Evolutionary conservation across 2,888 invertebrate genomes (phyloP).

Genomic region (Tiliacea citrago): DNA sequence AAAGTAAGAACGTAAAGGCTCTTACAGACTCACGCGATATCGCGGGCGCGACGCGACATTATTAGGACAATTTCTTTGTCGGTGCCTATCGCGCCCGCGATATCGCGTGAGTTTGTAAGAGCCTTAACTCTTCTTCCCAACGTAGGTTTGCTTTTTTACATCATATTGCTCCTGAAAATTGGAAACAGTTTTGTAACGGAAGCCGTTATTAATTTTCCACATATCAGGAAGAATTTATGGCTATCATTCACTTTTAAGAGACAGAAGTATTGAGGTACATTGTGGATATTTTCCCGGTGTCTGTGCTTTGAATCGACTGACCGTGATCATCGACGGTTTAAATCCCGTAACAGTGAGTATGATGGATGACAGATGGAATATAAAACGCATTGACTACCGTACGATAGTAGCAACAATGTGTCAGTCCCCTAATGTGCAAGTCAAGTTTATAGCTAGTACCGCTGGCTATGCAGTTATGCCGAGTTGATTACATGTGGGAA

Average conservation of each 20-base stretch:
- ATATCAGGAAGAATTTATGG: constrained; percentile 12
- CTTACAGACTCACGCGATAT: no score
- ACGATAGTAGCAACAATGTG: constrained; percentile 33
- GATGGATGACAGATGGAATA: constrained; percentile 34
- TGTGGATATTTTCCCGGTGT: background rate
- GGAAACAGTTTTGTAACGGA: constrained; percentile 25
- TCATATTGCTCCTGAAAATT: constrained; percentile 29
- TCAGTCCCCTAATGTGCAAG: constrained; percentile 41
- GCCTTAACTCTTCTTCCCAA: constrained; percentile 26
- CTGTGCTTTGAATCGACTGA: background rate
- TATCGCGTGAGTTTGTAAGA: no score
- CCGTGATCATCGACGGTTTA: background rate
- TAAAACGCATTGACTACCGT: constrained; percentile 22
- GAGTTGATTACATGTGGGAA: constrained; percentile 52
- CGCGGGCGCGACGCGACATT: no score
- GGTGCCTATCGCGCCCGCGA: no score
- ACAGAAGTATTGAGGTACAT: constrained; percentile 8
- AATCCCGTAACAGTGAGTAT: constrained; percentile 23
- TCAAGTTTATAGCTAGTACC: constrained; percentile 49
- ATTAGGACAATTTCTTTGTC: no score
- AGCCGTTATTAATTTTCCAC: constrained; percentile 22
- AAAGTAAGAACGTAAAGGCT: constrained; percentile 13
- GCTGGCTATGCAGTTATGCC: constrained; percentile 58
- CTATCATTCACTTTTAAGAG: constrained; percentile 14
- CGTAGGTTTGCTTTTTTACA: constrained; percentile 8